Base-by-base conservation (phyloP, 2,888 invertebrate species). In the Harmothoe impar region DNA sequence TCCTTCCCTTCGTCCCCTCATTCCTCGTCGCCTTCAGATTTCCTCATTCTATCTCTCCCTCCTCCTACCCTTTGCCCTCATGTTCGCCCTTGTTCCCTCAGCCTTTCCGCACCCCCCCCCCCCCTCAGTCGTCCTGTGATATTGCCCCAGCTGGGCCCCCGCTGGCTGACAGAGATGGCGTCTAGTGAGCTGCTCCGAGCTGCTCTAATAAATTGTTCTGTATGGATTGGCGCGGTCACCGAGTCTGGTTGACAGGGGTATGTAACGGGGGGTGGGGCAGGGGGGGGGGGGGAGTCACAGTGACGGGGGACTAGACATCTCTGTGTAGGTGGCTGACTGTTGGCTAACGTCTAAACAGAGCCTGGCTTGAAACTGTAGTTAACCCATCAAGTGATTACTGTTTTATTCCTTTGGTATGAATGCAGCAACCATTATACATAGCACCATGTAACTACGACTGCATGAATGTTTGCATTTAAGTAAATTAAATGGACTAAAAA, bases 141-240 rank as follows among this genome's bases (percentile, higher is more conserved):
- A 86, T 86, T 56, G 31, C 86, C 52, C n/a, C 56, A 54, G 86
- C 51, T 54, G 86, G 29, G 54, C 52, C 7, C 7, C 78, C 25
- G 23, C 15, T 54, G 29, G 86, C 86, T 20, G 86, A 86, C 86
- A 86, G 86, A 86, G 56, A 86, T 86, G 52, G 52, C 86, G 52
- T 29, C 56, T 86, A 31, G 29, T 20, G 86, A 86, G 56, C 86
- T n/a, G 54, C 86, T 86, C 86, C 17, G 86, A 86, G 56, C 86
- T n/a, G 54, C 86, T 86, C 86, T 86, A 25, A 86, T 86, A 86
- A 86, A 86, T 86, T 86, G 86, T 54, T 86, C 86, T 17, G 23
- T 81, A 43, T 86, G 86, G 86, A 86, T 86, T 86, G 51, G 5
- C 84, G 20, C 5, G 43, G 62, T 62, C 62, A n/a, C 23, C 62